Evolutionary conservation across 2,113 vertebrate genomes (phyloP).

Genomic region (Cynoglossus semilaevis): DNA sequence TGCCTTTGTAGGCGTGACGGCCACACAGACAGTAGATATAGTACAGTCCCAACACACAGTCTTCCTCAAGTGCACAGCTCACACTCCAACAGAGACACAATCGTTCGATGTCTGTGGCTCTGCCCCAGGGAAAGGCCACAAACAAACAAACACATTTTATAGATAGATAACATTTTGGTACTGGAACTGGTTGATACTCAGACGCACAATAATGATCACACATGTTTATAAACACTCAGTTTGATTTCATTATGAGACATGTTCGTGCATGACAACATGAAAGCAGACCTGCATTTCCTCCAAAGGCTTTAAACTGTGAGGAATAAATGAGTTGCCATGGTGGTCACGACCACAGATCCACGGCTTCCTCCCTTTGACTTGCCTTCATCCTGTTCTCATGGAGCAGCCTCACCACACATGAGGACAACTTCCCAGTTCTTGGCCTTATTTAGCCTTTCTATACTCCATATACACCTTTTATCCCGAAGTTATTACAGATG

Average conservation of each 20-base stretch:
- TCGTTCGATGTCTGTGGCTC: conserved; percentile 7
- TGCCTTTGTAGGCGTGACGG: conserved; percentile 24
- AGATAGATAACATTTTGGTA: conserved; percentile 23
- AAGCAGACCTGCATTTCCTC: conserved; percentile 26
- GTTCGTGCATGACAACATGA: conserved; percentile 35
- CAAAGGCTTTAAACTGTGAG: conserved; percentile 43
- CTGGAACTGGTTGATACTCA: conserved; percentile 2
- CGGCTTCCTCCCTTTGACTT: conserved; percentile 37
- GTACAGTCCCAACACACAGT: conserved; percentile 6
- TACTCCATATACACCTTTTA: conserved; percentile 25
- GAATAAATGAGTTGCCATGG: conserved; percentile 50
- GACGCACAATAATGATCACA: conserved; percentile 21
- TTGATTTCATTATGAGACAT: conserved; percentile 49
- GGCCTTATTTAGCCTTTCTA: conserved; percentile 29
- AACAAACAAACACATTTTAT: conserved; percentile 2
- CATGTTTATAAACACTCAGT: conserved; percentile 47
- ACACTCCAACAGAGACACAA: conserved; percentile 9
- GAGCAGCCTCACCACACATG: conserved; percentile 39
- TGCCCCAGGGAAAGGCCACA: not conserved
- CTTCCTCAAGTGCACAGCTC: not conserved
- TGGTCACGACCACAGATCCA: conserved; percentile 56
- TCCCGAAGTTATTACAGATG: not conserved
- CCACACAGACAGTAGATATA: conserved; percentile 30
- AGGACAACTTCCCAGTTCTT: conserved; percentile 34
- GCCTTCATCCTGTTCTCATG: conserved; percentile 44